Conservation (phyloP, 2,113 vertebrate species). For the Collichthys lucidus region DNA sequence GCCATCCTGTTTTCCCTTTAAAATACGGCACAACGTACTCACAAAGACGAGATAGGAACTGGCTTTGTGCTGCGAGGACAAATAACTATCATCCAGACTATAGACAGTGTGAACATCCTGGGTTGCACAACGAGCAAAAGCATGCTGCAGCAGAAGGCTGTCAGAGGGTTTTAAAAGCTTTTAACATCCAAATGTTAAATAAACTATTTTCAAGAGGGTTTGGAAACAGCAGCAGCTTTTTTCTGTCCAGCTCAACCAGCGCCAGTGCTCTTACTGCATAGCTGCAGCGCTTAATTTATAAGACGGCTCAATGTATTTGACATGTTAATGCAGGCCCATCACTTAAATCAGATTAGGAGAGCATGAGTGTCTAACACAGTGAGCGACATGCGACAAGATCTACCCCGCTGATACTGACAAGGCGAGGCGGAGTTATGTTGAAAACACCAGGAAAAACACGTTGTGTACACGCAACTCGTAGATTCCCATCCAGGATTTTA, state of each 20-base stretch:
- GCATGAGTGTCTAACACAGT: conserved; percentile 51
- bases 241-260: not conserved
- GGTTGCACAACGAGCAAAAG: not conserved
- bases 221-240: conserved; percentile 28
- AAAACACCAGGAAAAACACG: conserved; percentile 45
- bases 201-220: conserved; percentile 23
- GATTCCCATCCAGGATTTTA: conserved; percentile 33
- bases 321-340: conserved; percentile 54
- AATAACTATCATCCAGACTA: conserved; percentile 34
- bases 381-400: conserved; percentile 63
- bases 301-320: conserved; percentile 51
- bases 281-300: conserved; percentile 30
- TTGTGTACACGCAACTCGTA: not conserved
- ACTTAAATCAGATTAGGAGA: conserved; percentile 69
- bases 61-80: conserved; percentile 55
- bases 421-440: conserved; percentile 12
- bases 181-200: not conserved
- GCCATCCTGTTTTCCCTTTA: conserved; percentile 40
- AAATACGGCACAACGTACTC: conserved; percentile 51
- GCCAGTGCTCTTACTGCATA: conserved; percentile 14
- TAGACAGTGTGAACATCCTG: conserved; percentile 8
- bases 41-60: conserved; percentile 23
- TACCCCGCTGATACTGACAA: conserved; percentile 34
- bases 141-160: not conserved
- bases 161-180: conserved; percentile 17